These are phyloP conservation scores for Galleria mellonella DNA, from an alignment of 1,140 invertebrate genomes.

Conservation along the genomic window DNA sequence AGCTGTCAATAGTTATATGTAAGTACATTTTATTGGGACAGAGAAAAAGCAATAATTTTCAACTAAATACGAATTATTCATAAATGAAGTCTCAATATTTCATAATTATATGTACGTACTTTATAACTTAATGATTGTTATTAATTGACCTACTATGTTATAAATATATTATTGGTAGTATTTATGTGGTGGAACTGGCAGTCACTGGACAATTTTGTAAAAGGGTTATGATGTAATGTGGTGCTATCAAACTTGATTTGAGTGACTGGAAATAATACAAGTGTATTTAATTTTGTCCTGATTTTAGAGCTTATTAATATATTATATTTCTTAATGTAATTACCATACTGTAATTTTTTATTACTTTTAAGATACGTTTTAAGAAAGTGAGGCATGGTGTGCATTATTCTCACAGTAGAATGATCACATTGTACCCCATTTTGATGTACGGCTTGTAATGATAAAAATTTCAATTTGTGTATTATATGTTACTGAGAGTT, in stretches of 20 bases:
- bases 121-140: conserved; percentile 30
- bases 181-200: conserved; percentile 17
- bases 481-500: conserved; percentile 47
- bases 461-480: conserved; percentile 42
- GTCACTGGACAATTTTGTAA: conserved; percentile 43
- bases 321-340: conserved; percentile 60
- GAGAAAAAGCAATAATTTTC: conserved; percentile 39
- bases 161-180: conserved; percentile 8
- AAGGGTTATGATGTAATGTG: conserved; percentile 55
- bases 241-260: conserved; percentile 59
- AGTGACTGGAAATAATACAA: conserved; percentile 53
- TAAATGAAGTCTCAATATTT: conserved; percentile 15
- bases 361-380: conserved; percentile 63
- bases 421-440: conserved; percentile 26
- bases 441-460: conserved; percentile 37
- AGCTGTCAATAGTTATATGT: too few species aligned
- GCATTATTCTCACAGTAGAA: conserved; percentile 17
- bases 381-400: conserved; percentile 21
- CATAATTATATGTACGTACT: conserved; percentile 31
- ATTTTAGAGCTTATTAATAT: conserved; percentile 73
- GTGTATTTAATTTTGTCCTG: conserved; percentile 62
- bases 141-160: conserved; percentile 12
- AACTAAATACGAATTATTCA: conserved; percentile 9
- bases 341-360: conserved; percentile 62
- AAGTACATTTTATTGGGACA: conserved; percentile 1